Conservation (phyloP, 2,888 invertebrate species). For the Eupithecia vulgata region DNA sequence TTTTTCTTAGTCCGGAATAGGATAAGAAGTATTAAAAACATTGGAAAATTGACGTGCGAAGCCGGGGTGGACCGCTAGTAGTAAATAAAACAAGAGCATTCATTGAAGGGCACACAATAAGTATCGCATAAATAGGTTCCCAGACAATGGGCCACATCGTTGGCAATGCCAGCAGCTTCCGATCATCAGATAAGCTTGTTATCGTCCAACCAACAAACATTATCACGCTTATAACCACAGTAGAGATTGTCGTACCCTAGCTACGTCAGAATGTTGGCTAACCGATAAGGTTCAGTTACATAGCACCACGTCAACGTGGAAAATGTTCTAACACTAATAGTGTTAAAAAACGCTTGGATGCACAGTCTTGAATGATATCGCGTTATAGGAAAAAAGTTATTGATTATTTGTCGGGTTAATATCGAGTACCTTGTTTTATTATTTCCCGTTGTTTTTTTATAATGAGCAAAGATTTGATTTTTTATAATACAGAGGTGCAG, state of each 20-base stretch:
- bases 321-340: neutral
- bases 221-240: conserved; percentile 34
- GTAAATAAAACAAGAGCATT: conserved; percentile 16
- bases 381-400: neutral
- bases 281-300: conserved; percentile 21
- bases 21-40: too few relatives aligned
- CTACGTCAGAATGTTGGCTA: conserved; percentile 18
- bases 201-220: conserved; percentile 38
- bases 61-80: neutral
- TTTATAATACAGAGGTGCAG: neutral
- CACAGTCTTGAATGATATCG: neutral
- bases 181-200: conserved; percentile 41
- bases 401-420: too few relatives aligned
- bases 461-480: neutral
- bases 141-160: conserved; percentile 42
- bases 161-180: conserved; percentile 41
- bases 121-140: conserved; percentile 7
- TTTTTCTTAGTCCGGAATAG: too few relatives aligned
- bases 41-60: too few relatives aligned
- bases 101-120: conserved; percentile 26
- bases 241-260: conserved; percentile 23
- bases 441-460: neutral
- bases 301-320: neutral
- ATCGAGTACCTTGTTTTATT: too few relatives aligned
- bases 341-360: neutral